Percentiles rank a stretch among this genome's conserved stretches.
These are phyloP conservation scores for Ditylenchus weischeri DNA, from an alignment of 2,888 invertebrate species.

Conservation along the genomic window DNA sequence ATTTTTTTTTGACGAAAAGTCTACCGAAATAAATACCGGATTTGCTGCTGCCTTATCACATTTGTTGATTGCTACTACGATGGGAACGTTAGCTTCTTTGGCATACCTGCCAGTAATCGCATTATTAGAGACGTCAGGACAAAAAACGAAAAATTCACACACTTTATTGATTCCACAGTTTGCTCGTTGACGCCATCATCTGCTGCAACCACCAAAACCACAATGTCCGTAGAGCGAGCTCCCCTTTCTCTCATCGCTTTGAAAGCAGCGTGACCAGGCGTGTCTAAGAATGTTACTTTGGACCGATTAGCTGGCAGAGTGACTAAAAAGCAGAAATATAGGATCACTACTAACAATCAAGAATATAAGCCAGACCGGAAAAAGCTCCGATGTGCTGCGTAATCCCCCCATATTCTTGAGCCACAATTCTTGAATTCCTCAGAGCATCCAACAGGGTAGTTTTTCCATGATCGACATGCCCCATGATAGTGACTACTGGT, in stretches of 20 bases:
- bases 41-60: slow-evolving; percentile 87
- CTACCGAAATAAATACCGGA: slow-evolving; percentile 67
- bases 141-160: not conserved
- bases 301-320: slow-evolving; percentile 27
- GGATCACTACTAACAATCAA: too few relatives aligned
- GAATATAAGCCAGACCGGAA: slow-evolving; percentile 62
- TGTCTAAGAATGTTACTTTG: slow-evolving; percentile 85
- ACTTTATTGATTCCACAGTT: slow-evolving; percentile 79
- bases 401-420: slow-evolving; percentile 92
- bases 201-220: slow-evolving; percentile 79
- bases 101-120: slow-evolving; percentile 65
- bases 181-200: slow-evolving; percentile 98
- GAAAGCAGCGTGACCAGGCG: slow-evolving; percentile 98
- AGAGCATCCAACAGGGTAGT: slow-evolving; percentile 75
- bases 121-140: not conserved
- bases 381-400: slow-evolving; percentile 99
- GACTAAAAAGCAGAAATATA: slow-evolving; percentile 27
- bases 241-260: slow-evolving; percentile 74
- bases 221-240: slow-evolving; percentile 89
- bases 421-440: slow-evolving; percentile 76
- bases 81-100: slow-evolving; percentile 71
- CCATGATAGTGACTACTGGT: slow-evolving; percentile 97
- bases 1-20: not conserved
- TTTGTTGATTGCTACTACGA: slow-evolving; percentile 96
- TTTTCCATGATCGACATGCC: slow-evolving; percentile 99